Conservation (phyloP, 2,797 vertebrate species). For the Crocodylus rhombifer region DNA sequence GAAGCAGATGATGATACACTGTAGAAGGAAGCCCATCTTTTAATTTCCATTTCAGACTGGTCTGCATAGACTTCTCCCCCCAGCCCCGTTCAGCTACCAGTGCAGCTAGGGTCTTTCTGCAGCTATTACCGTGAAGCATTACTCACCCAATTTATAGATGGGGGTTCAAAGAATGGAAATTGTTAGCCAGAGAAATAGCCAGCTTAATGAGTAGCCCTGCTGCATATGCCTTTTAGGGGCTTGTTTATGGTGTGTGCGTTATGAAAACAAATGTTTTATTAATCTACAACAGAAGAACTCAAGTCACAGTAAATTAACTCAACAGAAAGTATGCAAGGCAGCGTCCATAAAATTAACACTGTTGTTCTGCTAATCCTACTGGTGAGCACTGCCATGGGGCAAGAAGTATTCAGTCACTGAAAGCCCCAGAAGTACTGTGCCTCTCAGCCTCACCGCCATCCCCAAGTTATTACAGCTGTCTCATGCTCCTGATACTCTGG, state of each 20-base stretch:
- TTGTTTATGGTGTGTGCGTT: not conserved
- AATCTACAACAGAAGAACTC: not conserved
- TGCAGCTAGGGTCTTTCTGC: not conserved
- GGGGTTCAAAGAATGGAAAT: conserved; percentile 22
- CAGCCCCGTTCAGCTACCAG: not conserved
- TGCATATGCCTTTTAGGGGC: conserved; percentile 4
- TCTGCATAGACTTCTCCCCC: not conserved
- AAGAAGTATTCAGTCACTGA: not conserved
- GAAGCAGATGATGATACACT: conserved; percentile 18
- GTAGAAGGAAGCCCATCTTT: conserved; percentile 10
- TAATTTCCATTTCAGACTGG: not conserved
- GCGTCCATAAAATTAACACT: not conserved
- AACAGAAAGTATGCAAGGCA: not conserved
- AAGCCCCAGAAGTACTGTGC: not conserved
- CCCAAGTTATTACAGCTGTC: not conserved
- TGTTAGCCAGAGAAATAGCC: not conserved
- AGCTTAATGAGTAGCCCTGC: not conserved
- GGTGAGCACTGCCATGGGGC: not conserved
- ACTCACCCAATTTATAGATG: not conserved
- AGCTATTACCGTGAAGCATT: not conserved
- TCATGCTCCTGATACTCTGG: not conserved
- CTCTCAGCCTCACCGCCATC: not conserved
- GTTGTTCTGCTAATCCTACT: not conserved
- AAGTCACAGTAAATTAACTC: not conserved
- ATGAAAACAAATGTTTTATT: not conserved